Conservation (phyloP, 2,888 invertebrate species). For the Cerceris rybyensis region DNA sequence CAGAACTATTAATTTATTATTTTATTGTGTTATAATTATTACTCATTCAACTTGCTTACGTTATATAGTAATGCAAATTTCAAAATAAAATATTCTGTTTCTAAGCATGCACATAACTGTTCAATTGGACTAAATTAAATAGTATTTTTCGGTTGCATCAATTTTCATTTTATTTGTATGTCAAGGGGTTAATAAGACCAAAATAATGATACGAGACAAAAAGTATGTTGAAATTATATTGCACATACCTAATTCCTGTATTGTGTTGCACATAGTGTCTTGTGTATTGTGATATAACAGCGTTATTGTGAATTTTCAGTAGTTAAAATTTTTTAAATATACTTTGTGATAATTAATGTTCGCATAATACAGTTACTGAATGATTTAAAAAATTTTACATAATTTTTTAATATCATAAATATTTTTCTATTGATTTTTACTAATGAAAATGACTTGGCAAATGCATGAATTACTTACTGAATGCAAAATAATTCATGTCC, state of each 20-base stretch:
- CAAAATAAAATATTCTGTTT: too few species aligned
- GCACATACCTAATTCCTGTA: slow-evolving; percentile 42
- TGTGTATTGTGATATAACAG: slow-evolving; percentile 43
- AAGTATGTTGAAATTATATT: slow-evolving; percentile 33
- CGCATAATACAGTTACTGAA: slow-evolving; percentile 27
- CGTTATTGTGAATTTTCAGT: slow-evolving; percentile 34
- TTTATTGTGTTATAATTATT: too few species aligned
- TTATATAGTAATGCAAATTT: too few species aligned
- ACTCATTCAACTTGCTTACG: too few species aligned
- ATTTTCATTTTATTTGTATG: too few species aligned
- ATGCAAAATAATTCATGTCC: slow-evolving; percentile 13
- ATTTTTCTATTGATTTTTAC: slow-evolving; percentile 42
- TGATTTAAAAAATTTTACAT: slow-evolving; percentile 13
- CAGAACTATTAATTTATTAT: too few species aligned
- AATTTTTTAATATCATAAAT: slow-evolving; percentile 45
- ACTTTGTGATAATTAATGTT: neutral
- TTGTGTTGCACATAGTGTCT: slow-evolving; percentile 45
- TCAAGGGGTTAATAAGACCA: slow-evolving; percentile 46
- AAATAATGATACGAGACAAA: slow-evolving; percentile 41
- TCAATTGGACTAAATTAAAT: too few species aligned
- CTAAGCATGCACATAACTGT: too few species aligned
- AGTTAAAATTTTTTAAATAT: slow-evolving; percentile 5
- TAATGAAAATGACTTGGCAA: slow-evolving; percentile 19
- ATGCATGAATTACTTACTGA: slow-evolving; percentile 17
- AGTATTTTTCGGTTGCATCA: too few species aligned